Evolutionary conservation across 2,888 invertebrate species (phyloP), one percentile per base, ranked within the genome.

Genomic region (Ephialtes manifestator): DNA sequence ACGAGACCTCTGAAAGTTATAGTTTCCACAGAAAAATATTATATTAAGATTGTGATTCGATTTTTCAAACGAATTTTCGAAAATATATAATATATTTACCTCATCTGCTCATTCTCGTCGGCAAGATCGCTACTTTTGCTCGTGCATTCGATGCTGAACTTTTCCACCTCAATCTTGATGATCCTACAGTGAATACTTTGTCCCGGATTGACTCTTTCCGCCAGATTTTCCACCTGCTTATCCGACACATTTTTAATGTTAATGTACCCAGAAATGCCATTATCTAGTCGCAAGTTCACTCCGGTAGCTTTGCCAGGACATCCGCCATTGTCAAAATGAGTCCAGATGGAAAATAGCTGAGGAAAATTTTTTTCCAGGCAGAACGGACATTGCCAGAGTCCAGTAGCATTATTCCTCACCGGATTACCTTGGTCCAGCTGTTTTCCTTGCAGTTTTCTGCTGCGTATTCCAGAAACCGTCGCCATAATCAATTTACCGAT

Each of bases 251-350:
- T 98, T 94, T 98, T 98, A 81, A 98, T 97, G 91, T 98, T 98
- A 90, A 99, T 98, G 93, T 99, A 99, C 0, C 99, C 99, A 15
- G 97, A 97, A 48, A 98, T 95, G 0, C 98, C 98, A 94, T 99
- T 99, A 94, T 99, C 99, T 2, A 99, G 95, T 0, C 97, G 95
- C 58, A 98, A 95, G 83, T 97, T 96, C 0, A 99, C 97, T 0
- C 99, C 99, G 0, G 97, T 97, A 0, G 99, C 98, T 93, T 98
- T 98, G 0, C 99, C 99, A 0, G 98, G 99, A 94, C 99, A 99
- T 1, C 97, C 96, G 35, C 98, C 98, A 0, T 98, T 98, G 94
- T 99, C 99, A 95, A 99, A 99, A 94, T 99, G 99, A 94, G 98
- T 98, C 99, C 99, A 99, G 68, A 99, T 99, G 95, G 99, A 99